Base-by-base conservation (phyloP, 2,113 vertebrate genomes). In the Colossoma macropomum region DNA sequence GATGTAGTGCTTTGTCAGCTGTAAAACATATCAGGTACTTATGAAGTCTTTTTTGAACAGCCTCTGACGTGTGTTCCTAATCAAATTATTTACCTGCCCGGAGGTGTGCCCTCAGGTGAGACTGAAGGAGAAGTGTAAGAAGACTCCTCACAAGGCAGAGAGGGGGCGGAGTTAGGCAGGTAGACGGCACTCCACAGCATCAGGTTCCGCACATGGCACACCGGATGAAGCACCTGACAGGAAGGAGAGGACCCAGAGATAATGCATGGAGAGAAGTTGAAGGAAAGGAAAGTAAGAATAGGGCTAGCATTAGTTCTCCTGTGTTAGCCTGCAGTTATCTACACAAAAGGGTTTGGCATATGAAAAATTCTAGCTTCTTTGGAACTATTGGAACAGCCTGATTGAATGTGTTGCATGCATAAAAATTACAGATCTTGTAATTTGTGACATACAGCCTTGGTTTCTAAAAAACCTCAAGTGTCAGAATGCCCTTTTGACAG, bases 121-220 rank as follows among this genome's bases (percentile, higher is more conserved):
- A 93, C 93, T 85, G 96, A 95, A 17, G 96, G 94, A 48, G 92
- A 94, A 16, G 97, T 97, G 86, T 98, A 97, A 0, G 97, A 97
- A 23, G 96, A 96, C 77, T 99, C 97, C 0, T 99, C 98, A 0
- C 95, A 92, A 0, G 97, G 97, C 0, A 96, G 96, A 6, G 97
- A 97, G 12, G 98, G 98, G 9, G 97, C 97, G 0, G 97, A 97
- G 88, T 96, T 97, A 0, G 97, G 97, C 89, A 99, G 94, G 91
- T 99, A 99, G 66, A 98, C 97, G 0, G 97, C 98, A 2, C 96
- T 99, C 98, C 98, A 99, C 34, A 99, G 94, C 98, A 99, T 97
- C 80, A 99, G 86, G 87, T 99, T 99, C 19, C 98, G 92, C 76
- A 99, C 97, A 0, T 99, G 97, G 93, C 98, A 99, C 87, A 99